Percentiles rank a stretch among this genome's conserved stretches.
Conservation (phyloP, 53 echinoderm and acorn worm genomes). For the Echinarachnius parma region DNA sequence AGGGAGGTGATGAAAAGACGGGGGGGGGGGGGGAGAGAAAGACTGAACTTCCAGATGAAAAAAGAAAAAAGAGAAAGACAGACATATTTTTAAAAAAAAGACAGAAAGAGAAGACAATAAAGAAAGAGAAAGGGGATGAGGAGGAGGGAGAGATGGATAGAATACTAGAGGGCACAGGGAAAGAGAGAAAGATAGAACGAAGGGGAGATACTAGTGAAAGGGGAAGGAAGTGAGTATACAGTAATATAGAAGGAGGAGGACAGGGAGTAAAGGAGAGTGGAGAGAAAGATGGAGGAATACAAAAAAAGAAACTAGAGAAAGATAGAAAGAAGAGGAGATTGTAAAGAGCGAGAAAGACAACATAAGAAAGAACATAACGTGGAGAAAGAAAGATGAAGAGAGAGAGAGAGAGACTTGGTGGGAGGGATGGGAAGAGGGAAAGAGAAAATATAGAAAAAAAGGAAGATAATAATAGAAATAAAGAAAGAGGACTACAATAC, state of each 20-base stretch:
- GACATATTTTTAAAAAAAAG: too few species aligned
- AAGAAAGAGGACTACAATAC: background rate
- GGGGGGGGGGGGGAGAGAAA: background rate
- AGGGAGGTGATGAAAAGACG: background rate
- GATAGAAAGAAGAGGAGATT: background rate
- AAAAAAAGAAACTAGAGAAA: background rate
- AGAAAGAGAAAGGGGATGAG: background rate
- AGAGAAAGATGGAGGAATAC: too few species aligned
- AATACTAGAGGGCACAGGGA: background rate
- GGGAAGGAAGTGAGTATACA: too few species aligned
- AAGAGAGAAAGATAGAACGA: background rate
- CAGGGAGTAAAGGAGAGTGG: too few species aligned
- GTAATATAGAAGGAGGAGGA: too few species aligned
- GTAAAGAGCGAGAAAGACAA: background rate
- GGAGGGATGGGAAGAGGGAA: background rate
- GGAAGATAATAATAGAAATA: background rate
- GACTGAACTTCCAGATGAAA: background rate
- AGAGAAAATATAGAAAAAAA: conserved; percentile 6
- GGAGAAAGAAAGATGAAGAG: background rate
- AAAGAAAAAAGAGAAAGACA: background rate
- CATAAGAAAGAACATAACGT: background rate
- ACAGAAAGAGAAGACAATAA: background rate
- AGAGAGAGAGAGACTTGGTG: background rate
- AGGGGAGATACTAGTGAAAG: background rate
- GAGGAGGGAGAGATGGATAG: background rate